Conservation (phyloP, 2,113 vertebrate genomes). For the Ivindomyrus marchei region DNA sequence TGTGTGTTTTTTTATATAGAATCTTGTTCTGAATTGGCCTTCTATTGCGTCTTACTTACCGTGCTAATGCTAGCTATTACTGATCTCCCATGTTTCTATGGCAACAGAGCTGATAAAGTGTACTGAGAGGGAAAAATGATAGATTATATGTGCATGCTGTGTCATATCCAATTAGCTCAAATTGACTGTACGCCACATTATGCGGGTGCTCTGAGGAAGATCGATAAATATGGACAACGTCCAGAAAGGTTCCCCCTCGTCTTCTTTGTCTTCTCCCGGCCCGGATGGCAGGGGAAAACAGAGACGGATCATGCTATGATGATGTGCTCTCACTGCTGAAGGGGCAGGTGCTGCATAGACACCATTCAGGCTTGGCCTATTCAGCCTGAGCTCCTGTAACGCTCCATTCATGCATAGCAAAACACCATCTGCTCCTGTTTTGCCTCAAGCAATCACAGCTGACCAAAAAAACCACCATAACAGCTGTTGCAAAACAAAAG, state of each 20-base stretch:
- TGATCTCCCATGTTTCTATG: conserved; percentile 67
- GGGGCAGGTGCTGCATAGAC: conserved; percentile 99
- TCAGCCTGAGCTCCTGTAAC: conserved; percentile 93
- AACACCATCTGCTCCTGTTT: conserved; percentile 99
- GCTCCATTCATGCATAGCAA: conserved; percentile 99
- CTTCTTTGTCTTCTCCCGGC: conserved; percentile 30
- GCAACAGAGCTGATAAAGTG: conserved; percentile 75
- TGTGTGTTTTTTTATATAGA: conserved; percentile 40
- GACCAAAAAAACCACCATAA: conserved; percentile 93
- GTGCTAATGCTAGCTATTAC: conserved; percentile 68
- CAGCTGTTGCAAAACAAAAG: conserved; percentile 99
- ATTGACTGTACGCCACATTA: conserved; percentile 84
- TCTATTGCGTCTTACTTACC: conserved; percentile 69
- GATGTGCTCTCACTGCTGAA: conserved; percentile 76
- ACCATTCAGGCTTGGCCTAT: conserved; percentile 99
- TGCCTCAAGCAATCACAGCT: conserved; percentile 99
- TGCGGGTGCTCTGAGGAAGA: conserved; percentile 81
- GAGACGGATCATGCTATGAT: conserved; percentile 81
- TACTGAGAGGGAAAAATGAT: conserved; percentile 75
- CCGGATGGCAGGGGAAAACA: conserved; percentile 59
- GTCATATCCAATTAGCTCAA: conserved; percentile 98
- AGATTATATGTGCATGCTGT: conserved; percentile 85
- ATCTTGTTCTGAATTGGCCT: conserved; percentile 58
- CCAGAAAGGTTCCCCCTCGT: conserved; percentile 57
- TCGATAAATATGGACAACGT: conserved; percentile 91